Base-by-base conservation (phyloP, 1,140 invertebrate genomes). In the Drosophila gunungcola region DNA sequence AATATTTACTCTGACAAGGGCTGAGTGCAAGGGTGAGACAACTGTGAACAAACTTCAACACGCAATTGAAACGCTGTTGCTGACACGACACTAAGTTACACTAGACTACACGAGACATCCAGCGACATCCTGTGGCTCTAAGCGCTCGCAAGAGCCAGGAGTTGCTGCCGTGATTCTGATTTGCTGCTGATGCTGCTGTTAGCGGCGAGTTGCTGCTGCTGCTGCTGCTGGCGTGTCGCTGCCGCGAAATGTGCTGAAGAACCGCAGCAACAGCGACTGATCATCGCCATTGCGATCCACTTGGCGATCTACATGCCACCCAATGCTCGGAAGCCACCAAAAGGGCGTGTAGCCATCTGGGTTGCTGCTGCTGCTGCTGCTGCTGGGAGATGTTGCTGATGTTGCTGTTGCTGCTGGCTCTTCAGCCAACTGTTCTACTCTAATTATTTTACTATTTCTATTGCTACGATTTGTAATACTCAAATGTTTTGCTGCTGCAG, bases 371-470 rank as follows among this genome's bases (percentile, higher is more conserved):
- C 39, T 55, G 41, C 32, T 70, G 49, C n/a, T 62, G 45, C 39
- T 69, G 5, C 12, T 51, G 48, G 64, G 27, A 21, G 53, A 7
- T 43, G 77, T 27, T 62, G 43, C 29, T 75, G 45, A 25, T 51
- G 48, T 16, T 58, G 39, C 36, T 39, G 11, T 7, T 69, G 49
- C 32, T 52, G 56, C 21, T 45, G 63, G 38, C 27, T 52, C 72
- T 67, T 79, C 56, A 21, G 13, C 38, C 11, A 51, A 4, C 13
- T 38, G 21, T 3, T 39, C 68, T 73, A 80, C 69, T 48, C 78
- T 80, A 65, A 80, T 88, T 80, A 91, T 91, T 91, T 91, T 91
- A 64, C 90, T 91, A 82, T 91, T 91, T 70, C 78, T 86, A 90
- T 84, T 73, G 69, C 74, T 91, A 78, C 74, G 85, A 74, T 91